Evolutionary conservation across 2,113 vertebrate genomes (phyloP), one percentile per base, ranked within the genome.

Genomic region (Athene cunicularia): DNA sequence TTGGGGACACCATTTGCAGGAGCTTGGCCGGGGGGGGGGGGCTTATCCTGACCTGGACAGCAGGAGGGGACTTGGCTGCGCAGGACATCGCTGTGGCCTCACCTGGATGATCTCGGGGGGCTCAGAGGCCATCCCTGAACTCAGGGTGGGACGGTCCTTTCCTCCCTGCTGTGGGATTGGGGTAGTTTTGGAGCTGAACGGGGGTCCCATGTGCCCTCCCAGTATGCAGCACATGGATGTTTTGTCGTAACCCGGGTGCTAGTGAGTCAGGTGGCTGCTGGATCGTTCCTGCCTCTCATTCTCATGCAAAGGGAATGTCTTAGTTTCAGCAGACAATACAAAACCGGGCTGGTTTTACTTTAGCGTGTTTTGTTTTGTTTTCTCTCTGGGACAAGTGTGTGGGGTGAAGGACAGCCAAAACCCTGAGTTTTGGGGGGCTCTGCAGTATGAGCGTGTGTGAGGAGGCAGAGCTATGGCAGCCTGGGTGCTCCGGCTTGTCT

Each of bases 181-280:
- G 32, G 17, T 19, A 17, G 8, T 21, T 22, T n/a, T 22, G 49
- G 85, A 49, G 24, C 16, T 52, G 72, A 52, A 23, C 27, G n/a
- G 60, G 50, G 67, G 8, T 81, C 53, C 53, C 4, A 0, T 0
- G 2, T 12, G 12, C 28, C 50, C 37, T 28, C 85, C 60, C 76
- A 14, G 53, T 2, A 0, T 0, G 3, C 20, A 41, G 55, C 33
- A 11, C 1, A 3, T 18, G 5, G 50, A 8, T 23, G 52, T 9
- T 58, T 4, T 15, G 58, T 19, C 27, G 14, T 10, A 23, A 26
- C 33, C 14, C 0, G 0, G 8, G 1, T 12, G 49, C 19, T 22
- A 20, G 1, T 6, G n/a, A 39, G 22, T 1, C 2, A 15, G 35
- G 26, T 4, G 0, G 30, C n/a, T 26, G 0, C 58, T 37, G 1